Conservation (phyloP, 2,888 invertebrate species). For the Perdita meconis region DNA sequence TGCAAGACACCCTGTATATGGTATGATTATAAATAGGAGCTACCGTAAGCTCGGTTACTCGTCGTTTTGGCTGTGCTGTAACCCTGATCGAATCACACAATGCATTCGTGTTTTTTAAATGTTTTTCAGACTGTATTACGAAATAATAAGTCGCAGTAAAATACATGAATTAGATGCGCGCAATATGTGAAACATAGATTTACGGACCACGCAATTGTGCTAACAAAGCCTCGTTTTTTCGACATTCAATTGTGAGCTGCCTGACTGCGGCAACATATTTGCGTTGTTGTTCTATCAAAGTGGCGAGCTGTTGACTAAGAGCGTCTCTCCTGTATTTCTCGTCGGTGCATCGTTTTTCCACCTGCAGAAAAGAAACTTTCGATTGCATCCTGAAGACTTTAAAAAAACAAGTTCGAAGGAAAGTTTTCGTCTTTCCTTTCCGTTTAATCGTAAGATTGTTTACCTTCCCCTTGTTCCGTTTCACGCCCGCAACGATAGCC, state of each 20-base stretch:
- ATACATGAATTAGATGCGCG: slow-evolving; percentile 24
- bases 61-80: slow-evolving; percentile 33
- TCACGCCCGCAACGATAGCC: slow-evolving; percentile 94
- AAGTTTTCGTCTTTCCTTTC: too few species aligned
- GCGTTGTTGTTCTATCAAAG: slow-evolving; percentile 89
- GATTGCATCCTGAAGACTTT: too few species aligned
- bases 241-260: slow-evolving; percentile 91
- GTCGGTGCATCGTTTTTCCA: slow-evolving; percentile 87
- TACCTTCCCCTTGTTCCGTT: slow-evolving; percentile 93
- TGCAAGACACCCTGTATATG: not conserved
- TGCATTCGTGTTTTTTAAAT: slow-evolving; percentile 23
- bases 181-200: slow-evolving; percentile 28
- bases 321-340: slow-evolving; percentile 89
- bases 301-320: slow-evolving; percentile 87
- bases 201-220: slow-evolving; percentile 80
- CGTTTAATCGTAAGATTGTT: not conserved
- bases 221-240: slow-evolving; percentile 88
- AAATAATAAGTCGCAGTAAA: slow-evolving; percentile 13
- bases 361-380: slow-evolving; percentile 68
- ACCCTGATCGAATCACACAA: slow-evolving; percentile 23
- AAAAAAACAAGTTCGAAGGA: too few species aligned
- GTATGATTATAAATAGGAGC: slow-evolving; percentile 37
- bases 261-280: slow-evolving; percentile 91
- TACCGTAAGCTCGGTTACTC: slow-evolving; percentile 31
- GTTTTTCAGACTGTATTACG: not conserved